These are phyloP conservation scores for Smutsia temminckii DNA, from an alignment of 2,797 vertebrate species.

Conservation along the genomic window DNA sequence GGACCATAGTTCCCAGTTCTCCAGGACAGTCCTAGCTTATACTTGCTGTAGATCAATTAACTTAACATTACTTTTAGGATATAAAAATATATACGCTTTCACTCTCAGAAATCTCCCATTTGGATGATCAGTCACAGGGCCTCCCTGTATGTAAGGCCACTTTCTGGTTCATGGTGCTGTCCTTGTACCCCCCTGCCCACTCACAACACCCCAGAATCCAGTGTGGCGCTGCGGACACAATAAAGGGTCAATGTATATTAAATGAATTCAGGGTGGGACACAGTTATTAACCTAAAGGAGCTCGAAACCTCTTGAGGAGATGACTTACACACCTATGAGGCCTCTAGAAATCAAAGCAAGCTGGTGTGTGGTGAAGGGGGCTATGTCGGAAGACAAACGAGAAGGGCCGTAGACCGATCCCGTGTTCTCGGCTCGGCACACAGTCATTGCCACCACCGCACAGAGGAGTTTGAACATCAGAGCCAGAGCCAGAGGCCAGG, in stretches of 20 bases:
- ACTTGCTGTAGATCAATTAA: not conserved
- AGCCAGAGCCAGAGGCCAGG: not conserved
- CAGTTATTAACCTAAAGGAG: not conserved
- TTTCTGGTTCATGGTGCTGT: not conserved
- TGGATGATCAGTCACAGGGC: not conserved
- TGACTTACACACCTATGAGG: not conserved
- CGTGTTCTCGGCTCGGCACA: not conserved
- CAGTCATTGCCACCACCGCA: not conserved
- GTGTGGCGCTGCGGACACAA: not conserved
- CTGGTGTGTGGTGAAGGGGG: not conserved
- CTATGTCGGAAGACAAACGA: not conserved
- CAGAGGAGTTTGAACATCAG: not conserved
- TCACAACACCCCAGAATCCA: not conserved
- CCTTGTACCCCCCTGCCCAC: not conserved
- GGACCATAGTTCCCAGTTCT: not conserved
- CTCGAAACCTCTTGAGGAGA: not conserved
- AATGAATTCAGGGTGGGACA: slow-evolving; percentile 19
- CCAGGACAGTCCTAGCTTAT: not conserved
- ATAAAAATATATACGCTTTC: not conserved
- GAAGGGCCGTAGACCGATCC: not conserved
- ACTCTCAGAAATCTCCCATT: not conserved
- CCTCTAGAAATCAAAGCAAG: slow-evolving; percentile 9
- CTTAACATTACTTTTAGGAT: not conserved
- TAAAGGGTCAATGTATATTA: not conserved
- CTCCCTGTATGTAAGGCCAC: not conserved